Evolutionary conservation across 2,113 vertebrate species (phyloP), one percentile per base, ranked within the genome.

Genomic region (Coregonus clupeaformis): DNA sequence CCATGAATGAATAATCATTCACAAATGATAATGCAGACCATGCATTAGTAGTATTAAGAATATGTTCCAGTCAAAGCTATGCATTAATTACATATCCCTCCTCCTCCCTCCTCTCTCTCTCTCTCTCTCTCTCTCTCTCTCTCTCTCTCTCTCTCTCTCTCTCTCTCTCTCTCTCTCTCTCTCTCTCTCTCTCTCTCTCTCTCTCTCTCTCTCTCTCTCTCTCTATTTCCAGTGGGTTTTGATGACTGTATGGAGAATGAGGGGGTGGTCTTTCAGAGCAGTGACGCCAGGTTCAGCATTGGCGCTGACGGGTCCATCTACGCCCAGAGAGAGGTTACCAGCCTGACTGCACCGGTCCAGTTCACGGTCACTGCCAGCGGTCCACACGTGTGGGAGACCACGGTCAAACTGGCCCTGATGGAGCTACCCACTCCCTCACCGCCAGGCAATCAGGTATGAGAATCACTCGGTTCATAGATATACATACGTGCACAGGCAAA

Each of bases 211-310:
- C 4, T n/a, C 16, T 59, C 55, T n/a, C 20, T n/a, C 6, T 45
- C 49, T 60, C n/a, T 70, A 57, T 80, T 68, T 89, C 76, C 88
- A 98, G 96, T 98, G 72, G 91, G 91, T 88, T 97, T 97, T 87
- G 95, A 94, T 72, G 94, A 94, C 94, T 98, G 97, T 87, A 76
- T 88, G 5, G 93, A 92, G 79, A 95, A 93, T 68, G 86, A 91
- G 59, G 94, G 89, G 16, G 90, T 94, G 68, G 91, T 77, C 5
- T 95, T 96, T 18, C 92, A 93, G 86, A 97, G 93, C 92, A 94
- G 89, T 75, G 94, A 95, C 87, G 75, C 92, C 73, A 87, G 93
- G 90, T 97, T 98, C 93, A 91, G 90, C 71, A 94, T 97, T 75
- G 85, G 89, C 59, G 84, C 86, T 0, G 96, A 96, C 6, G 96